A percentile compares a stretch with the other conserved stretches of the same genome.
phyloP scores from a whole-genome alignment of 2,113 vertebrate genomes.

The Physeter macrocephalus region DNA sequence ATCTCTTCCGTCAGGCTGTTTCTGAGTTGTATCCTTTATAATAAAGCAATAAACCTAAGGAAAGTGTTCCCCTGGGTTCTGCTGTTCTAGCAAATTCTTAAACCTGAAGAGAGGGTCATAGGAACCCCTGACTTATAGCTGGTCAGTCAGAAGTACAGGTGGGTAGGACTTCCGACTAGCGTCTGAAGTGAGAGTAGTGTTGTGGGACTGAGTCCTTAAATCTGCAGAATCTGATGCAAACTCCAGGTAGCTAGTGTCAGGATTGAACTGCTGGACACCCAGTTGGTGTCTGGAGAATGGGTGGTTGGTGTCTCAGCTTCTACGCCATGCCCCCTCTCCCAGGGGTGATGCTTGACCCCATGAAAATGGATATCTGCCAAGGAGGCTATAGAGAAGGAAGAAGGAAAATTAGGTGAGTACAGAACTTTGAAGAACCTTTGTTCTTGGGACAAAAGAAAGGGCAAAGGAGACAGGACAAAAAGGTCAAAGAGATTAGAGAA shows the following conservation, averaged over 20 bases:
- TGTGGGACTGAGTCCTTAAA: not conserved
- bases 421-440: not conserved
- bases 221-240: not conserved
- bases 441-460: not conserved
- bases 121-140: not conserved
- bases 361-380: not conserved
- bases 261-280: not conserved
- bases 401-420: not conserved
- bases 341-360: too few species aligned
- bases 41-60: not conserved
- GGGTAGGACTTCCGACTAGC: not conserved
- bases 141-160: not conserved
- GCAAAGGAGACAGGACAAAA: not conserved
- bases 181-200: not conserved
- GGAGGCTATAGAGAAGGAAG: not conserved
- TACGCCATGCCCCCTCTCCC: accelerated
- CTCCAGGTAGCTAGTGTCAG: not conserved
- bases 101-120: not conserved
- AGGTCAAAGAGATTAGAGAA: not conserved
- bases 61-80: not conserved
- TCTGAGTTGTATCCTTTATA: not conserved
- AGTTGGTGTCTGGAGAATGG: not conserved
- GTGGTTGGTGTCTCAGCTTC: not conserved
- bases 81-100: not conserved
- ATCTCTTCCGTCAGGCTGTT: not conserved